Base-by-base conservation (phyloP, 2,797 vertebrate genomes). In the Oreochromis mossambicus region DNA sequence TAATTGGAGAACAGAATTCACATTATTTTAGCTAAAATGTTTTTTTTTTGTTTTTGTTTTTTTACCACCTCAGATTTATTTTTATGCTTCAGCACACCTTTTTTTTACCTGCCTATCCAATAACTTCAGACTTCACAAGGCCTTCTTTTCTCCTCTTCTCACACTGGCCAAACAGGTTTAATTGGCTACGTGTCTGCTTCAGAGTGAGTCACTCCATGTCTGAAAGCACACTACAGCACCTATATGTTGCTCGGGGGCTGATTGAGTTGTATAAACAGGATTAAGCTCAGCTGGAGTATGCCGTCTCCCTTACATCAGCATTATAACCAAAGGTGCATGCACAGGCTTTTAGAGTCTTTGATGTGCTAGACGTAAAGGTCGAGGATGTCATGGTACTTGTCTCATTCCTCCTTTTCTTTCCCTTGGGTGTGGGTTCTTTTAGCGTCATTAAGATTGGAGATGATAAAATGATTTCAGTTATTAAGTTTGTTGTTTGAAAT, bases 81-180 rank as follows among this genome's bases (percentile, higher is more conserved):
- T 68, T 68, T 43, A 43, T 29, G 26, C 32, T 61, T 12, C 32
- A 61, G 58, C 32, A 36, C 17, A 36, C 32, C 17, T 63, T 24
- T 24, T 24, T 75, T 75, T 32, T 8, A 75, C 11, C 17, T 75
- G 10, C 43, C 12, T 19, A 50, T 87, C 79, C 43, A 52, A 84
- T 61, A 83, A 80, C 17, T 58, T 48, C n/a, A 15, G 9, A 24
- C 38, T 70, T 56, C 61, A 87, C 77, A 79, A 55, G 81, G 79
- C 83, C 15, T 83, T 76, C 1, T 80, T 61, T 87, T 76, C 75
- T 82, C 29, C 41, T 36, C 50, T 77, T 78, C 46, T 12, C 68
- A 63, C 86, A 88, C 89, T 83, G 84, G 87, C 83, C 83, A 89
- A 93, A 95, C 94, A 32, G 94, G 94, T 96, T 95, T 95, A 77